Conservation (phyloP, 2,888 invertebrate genomes). For the Alviniconcha strummeri region DNA sequence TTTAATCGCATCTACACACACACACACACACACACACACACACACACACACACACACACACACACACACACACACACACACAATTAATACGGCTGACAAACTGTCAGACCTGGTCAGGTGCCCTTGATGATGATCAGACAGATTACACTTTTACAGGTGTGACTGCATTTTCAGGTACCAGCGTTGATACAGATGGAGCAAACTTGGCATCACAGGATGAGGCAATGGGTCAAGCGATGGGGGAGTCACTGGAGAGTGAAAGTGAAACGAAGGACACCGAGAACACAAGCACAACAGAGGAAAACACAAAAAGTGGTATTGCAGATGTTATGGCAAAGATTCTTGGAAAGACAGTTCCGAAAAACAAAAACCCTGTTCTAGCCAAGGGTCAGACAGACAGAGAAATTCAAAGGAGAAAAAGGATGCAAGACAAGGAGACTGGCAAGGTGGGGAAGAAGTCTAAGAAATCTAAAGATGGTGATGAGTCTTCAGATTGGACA, state of each 20-base stretch:
- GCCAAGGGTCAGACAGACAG: conserved; percentile 55
- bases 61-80: too few species aligned
- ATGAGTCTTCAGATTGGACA: conserved; percentile 12
- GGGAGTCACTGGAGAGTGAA: not conserved
- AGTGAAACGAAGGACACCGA: not conserved
- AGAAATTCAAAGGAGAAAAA: conserved; percentile 31
- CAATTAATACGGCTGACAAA: too few species aligned
- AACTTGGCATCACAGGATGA: not conserved
- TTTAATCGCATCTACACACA: too few species aligned
- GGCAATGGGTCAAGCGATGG: not conserved
- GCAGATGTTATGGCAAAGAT: conserved; percentile 44
- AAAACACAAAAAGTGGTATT: conserved; percentile 25
- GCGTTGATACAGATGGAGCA: not conserved
- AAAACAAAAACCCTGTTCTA: conserved; percentile 51
- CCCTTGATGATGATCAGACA: too few species aligned
- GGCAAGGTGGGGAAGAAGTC: conserved; percentile 13
- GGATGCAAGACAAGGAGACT: conserved; percentile 7
- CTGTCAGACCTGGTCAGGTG: too few species aligned
- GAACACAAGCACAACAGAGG: not conserved
- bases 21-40: too few species aligned
- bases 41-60: too few species aligned
- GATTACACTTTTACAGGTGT: too few species aligned
- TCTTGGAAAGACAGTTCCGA: conserved; percentile 50
- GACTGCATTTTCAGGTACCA: too few species aligned
- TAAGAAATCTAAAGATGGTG: conserved; percentile 8